These are phyloP conservation scores for Zoroaster sp. DNA, from an alignment of 53 echinoderm and acorn worm genomes.

Conservation along the genomic window DNA sequence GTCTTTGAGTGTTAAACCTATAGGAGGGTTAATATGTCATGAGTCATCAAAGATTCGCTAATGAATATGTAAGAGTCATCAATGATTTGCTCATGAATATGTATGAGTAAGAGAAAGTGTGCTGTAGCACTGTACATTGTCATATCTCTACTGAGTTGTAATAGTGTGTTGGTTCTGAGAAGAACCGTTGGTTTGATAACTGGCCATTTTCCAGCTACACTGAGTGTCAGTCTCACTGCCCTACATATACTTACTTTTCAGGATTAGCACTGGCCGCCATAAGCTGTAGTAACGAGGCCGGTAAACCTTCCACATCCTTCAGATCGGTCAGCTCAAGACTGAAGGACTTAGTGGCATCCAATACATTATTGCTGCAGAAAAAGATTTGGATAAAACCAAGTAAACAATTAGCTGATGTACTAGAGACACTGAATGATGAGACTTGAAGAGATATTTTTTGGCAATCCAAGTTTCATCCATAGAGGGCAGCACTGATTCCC, in stretches of 20 bases:
- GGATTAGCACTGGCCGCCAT: constrained; percentile 77
- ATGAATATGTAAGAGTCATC: no score
- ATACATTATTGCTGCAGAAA: constrained; percentile 84
- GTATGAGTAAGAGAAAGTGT: not conserved
- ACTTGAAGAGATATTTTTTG: no score
- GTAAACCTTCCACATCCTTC: constrained; percentile 79
- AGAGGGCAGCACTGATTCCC: no score
- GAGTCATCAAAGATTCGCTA: no score
- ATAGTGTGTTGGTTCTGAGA: not conserved
- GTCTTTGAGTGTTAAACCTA: no score
- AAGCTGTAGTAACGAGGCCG: constrained; percentile 69
- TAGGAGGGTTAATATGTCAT: no score
- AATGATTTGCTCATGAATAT: no score
- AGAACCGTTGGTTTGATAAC: not conserved
- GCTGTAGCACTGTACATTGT: no score
- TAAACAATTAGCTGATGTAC: not conserved
- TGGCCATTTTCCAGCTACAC: not conserved
- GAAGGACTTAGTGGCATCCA: constrained; percentile 91
- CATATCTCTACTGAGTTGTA: not conserved
- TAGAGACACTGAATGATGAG: not conserved
- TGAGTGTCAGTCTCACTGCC: not conserved
- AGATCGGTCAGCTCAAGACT: constrained; percentile 63
- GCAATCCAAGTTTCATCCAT: no score
- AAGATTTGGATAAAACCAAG: not conserved
- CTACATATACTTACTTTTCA: constrained; percentile 64